Evolutionary conservation across 1,140 invertebrate species (phyloP), one percentile per base, ranked within the genome.

Genomic region (Neelides sp.): DNA sequence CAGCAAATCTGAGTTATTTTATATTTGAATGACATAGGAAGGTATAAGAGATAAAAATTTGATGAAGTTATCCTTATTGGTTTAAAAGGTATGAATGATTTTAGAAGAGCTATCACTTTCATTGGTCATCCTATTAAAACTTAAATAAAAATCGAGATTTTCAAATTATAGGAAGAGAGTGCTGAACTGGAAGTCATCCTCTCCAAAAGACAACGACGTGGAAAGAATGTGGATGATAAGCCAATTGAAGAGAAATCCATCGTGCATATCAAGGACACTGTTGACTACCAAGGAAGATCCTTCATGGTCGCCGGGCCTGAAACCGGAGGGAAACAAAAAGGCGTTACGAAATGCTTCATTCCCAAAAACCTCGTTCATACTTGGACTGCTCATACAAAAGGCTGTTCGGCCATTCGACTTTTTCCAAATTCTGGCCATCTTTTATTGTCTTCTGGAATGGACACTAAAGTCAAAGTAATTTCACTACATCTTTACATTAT

Each of bases 311-410:
- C 85, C 7, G 95, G 95, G 7, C 86, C 93, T 64, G 91, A 96
- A 73, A 83, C 96, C 60, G 94, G 91, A 12, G 86, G 97, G 4
- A 96, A 95, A 71, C 74, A 98, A 7, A 80, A 81, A 35, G 85
- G 88, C 20, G 95, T 95, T 0, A 85, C 90, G 42, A 86, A 87
- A 65, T 99, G 96, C 69, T 98, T 97, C 67, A 73, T 98, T 51
- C 96, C 96, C 20, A 99, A 98, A 73, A 80, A 89, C 34, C 85
- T 92, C 58, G 85, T 98, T 52, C 88, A 95, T 67, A 93, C 89
- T 0, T 99, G 93, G 88, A 79, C 84, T 58, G 95, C 93, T 0
- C 96, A 99, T 70, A 89, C 83, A 0, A 98, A 98, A 68, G 92
- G 92, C n/a, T 82, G 99, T 59, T 83, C 92, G 1, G 85, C 89